phyloP scores from a whole-genome alignment of 2,888 invertebrate genomes.

The Sipha maydis region DNA sequence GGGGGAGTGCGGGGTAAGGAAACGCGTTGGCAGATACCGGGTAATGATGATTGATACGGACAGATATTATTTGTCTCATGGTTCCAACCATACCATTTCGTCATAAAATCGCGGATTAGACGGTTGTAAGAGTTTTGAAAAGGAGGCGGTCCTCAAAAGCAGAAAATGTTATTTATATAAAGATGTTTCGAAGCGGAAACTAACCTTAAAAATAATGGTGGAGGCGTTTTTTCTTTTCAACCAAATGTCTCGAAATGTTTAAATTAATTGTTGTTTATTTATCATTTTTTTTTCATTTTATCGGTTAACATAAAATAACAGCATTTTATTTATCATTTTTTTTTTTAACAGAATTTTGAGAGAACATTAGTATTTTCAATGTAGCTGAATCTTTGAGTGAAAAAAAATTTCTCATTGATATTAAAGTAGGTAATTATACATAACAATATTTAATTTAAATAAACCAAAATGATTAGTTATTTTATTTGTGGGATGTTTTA shows the following conservation, averaged over 20 bases:
- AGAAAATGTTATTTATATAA: constrained; percentile 44
- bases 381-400: not conserved
- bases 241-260: constrained; percentile 15
- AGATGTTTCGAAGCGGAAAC: constrained; percentile 32
- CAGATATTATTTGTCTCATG: constrained; percentile 60
- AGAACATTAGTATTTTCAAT: not conserved
- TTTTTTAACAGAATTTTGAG: not conserved
- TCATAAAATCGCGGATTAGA: constrained; percentile 59
- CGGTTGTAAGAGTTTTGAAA: constrained; percentile 27
- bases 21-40: constrained; percentile 36
- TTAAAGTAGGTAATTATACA: not conserved
- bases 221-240: constrained; percentile 20
- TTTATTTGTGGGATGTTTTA: too few species aligned
- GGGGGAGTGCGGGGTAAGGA: not conserved
- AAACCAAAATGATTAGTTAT: too few species aligned
- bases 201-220: constrained; percentile 27
- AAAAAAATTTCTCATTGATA: not conserved
- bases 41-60: constrained; percentile 61
- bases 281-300: constrained; percentile 28
- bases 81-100: constrained; percentile 40
- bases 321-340: not conserved
- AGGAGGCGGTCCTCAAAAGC: constrained; percentile 16
- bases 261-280: constrained; percentile 34
- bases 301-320: not conserved
- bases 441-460: too few species aligned